These are phyloP conservation scores for Junonia oenone DNA, from an alignment of 2,888 invertebrate species.

Conservation along the genomic window DNA sequence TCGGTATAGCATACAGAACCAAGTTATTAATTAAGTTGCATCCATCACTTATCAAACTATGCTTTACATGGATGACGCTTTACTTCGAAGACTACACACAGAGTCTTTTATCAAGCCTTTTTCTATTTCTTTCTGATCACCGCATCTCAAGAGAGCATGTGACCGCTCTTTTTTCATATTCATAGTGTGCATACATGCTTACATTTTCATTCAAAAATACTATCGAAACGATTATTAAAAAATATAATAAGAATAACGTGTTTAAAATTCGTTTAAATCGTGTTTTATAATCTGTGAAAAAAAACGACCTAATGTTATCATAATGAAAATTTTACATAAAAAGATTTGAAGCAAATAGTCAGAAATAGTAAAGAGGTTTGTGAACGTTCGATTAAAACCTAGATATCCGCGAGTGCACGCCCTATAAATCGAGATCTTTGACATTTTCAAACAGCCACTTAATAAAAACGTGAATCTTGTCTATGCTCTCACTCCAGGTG, in stretches of 20 bases:
- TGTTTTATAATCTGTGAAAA: too few species aligned
- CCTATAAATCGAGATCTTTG: conserved; percentile 17
- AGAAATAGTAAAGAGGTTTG: conserved; percentile 36
- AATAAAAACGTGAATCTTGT: conserved; percentile 46
- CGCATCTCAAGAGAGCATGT: not conserved
- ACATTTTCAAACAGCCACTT: not conserved
- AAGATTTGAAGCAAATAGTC: not conserved
- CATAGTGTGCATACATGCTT: not conserved
- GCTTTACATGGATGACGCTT: conserved; percentile 10
- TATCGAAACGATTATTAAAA: not conserved
- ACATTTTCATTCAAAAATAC: not conserved
- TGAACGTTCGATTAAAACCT: conserved; percentile 27
- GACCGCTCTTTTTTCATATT: not conserved
- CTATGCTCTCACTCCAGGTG: conserved; percentile 83
- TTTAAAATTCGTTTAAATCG: too few species aligned
- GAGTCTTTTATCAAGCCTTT: conserved; percentile 11
- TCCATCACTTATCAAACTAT: conserved; percentile 1
- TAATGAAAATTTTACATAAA: not conserved
- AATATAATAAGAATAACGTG: too few species aligned
- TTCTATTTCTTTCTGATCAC: conserved; percentile 26
- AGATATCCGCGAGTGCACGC: conserved; percentile 41
- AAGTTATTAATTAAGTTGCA: not conserved
- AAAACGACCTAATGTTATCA: too few species aligned
- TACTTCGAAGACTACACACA: not conserved
- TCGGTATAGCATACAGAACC: conserved; percentile 12